These are phyloP conservation scores for Paracentrotus lividus DNA, from an alignment of 53 echinoderm and acorn worm species.

Conservation along the genomic window DNA sequence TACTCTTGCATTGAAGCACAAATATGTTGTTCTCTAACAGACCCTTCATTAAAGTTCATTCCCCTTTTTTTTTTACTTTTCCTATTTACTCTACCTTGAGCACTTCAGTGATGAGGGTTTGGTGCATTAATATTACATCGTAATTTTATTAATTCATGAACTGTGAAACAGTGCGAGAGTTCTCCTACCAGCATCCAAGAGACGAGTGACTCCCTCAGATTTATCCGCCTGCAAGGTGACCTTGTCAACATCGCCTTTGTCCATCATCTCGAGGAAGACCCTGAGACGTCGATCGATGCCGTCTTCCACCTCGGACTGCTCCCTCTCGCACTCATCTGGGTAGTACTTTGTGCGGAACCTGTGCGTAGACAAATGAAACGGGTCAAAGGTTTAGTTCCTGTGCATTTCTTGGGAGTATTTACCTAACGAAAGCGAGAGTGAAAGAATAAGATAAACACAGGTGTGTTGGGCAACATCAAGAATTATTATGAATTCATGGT, in stretches of 20 bases:
- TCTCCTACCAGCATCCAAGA: conserved; percentile 89
- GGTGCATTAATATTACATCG: no score
- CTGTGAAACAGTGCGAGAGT: background rate
- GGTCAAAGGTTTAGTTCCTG: background rate
- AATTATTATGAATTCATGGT: no score
- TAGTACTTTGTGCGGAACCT: conserved; percentile 96
- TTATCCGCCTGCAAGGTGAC: conserved; percentile 74
- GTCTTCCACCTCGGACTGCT: conserved; percentile 74
- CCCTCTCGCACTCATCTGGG: conserved; percentile 83
- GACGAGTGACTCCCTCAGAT: conserved; percentile 77
- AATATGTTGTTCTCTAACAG: no score
- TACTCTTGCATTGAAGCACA: no score
- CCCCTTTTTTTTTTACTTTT: no score
- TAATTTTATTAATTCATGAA: no score
- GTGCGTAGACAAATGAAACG: background rate
- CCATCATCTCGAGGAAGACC: conserved; percentile 84
- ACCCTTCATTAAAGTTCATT: no score
- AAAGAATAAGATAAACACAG: background rate
- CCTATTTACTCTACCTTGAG: no score
- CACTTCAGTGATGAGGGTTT: no score
- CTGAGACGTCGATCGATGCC: conserved; percentile 76
- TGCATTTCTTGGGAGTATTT: background rate
- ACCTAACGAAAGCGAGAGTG: background rate
- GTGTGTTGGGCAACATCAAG: background rate
- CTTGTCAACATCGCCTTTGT: conserved; percentile 75